These are phyloP conservation scores for Arctocebus calabarensis DNA, from an alignment of 2,797 vertebrate genomes.

Conservation along the genomic window DNA sequence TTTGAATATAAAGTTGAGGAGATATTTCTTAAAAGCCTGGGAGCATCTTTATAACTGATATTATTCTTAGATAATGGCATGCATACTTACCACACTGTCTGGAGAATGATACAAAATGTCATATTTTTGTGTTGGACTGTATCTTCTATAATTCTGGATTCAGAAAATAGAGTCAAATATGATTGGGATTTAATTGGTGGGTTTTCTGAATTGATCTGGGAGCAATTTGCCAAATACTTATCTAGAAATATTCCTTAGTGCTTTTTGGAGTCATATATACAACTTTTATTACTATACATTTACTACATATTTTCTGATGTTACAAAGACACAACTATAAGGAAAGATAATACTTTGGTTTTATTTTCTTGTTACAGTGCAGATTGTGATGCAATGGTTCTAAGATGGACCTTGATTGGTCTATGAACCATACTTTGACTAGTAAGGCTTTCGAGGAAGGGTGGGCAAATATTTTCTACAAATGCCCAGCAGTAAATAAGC, in stretches of 20 bases:
- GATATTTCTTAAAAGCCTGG: constrained; percentile 32
- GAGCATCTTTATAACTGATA: constrained; percentile 37
- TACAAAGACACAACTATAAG: not conserved
- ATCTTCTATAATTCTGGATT: constrained; percentile 61
- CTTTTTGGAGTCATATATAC: constrained; percentile 40
- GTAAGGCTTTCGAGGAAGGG: not conserved
- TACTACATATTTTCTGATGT: constrained; percentile 27
- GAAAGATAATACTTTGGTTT: constrained; percentile 32
- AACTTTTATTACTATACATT: not conserved
- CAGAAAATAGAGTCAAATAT: constrained; percentile 52
- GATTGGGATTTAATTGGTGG: constrained; percentile 59
- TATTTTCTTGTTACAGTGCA: not conserved
- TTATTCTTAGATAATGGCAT: constrained; percentile 30
- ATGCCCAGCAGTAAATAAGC: constrained; percentile 26
- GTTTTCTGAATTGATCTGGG: constrained; percentile 62
- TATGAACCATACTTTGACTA: not conserved
- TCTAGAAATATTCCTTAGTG: constrained; percentile 43
- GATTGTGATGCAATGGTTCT: constrained; percentile 10
- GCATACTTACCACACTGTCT: constrained; percentile 11
- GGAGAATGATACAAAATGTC: constrained; percentile 61
- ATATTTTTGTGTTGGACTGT: constrained; percentile 60
- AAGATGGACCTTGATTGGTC: not conserved
- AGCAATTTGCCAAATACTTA: constrained; percentile 41
- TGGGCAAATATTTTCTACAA: constrained; percentile 49
- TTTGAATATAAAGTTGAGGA: constrained; percentile 33